Conservation (phyloP, 2,888 invertebrate genomes). For the Epinotia bilunana region DNA sequence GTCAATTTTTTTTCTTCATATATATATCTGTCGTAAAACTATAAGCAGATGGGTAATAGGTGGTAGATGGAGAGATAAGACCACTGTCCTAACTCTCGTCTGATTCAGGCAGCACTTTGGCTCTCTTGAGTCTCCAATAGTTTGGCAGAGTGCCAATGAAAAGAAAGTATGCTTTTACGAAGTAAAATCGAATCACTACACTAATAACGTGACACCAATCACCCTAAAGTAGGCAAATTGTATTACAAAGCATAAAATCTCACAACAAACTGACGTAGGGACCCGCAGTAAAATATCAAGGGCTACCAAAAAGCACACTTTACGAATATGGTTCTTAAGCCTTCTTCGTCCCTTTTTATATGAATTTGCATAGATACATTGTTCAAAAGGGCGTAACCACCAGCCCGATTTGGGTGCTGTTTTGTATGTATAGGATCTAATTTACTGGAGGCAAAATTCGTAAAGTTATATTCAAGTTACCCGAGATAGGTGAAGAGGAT, state of each 20-base stretch:
- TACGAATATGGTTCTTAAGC: background rate
- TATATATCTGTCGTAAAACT: too few relatives aligned
- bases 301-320: background rate
- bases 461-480: background rate
- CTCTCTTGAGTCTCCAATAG: too few relatives aligned
- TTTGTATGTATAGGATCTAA: background rate
- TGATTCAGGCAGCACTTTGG: too few relatives aligned
- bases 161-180: background rate
- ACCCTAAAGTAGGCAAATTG: background rate
- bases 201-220: background rate
- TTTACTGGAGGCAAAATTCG: background rate
- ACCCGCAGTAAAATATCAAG: background rate
- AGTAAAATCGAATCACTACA: background rate
- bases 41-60: too few relatives aligned
- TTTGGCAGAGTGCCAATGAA: too few relatives aligned
- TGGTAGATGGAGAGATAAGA: too few relatives aligned
- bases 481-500: background rate
- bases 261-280: background rate
- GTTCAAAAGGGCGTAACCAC: constrained; percentile 5
- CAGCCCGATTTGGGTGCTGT: background rate
- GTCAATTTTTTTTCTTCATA: too few relatives aligned
- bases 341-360: background rate
- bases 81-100: too few relatives aligned
- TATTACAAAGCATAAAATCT: constrained; percentile 5
- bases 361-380: background rate